Evolutionary conservation across 1,140 invertebrate species (phyloP), one percentile per base, ranked within the genome.

Genomic region (Idris sp.): DNA sequence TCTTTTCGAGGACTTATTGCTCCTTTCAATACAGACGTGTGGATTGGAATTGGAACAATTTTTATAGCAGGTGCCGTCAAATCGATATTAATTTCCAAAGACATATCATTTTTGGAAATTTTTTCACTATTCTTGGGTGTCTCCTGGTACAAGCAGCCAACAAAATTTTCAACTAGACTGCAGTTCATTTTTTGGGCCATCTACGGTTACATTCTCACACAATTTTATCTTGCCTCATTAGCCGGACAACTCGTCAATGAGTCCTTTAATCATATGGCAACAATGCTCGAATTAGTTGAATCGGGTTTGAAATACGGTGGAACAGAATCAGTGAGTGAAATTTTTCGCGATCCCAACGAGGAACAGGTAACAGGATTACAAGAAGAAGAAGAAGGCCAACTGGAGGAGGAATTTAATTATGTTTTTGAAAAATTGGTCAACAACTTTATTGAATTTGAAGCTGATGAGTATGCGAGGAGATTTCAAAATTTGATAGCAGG

Each of bases 141-240:
- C 0, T 13, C 77, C 0, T 68, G 74, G 53, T 19, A 43, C 1
- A 65, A 64, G 4, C 80, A 83, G 22, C 85, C 85, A 0, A 44
- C 8, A 0, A 75, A 28, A 22, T 7, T 65, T 0, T 84, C 84
- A 0, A 51, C 64, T 0, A 68, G 79, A 33, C 61, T 86, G 1
- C 68, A 80, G 1, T 86, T 81, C 11, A 58, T 86, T 9, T 78
- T 83, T 6, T 86, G 83, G 82, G 51, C 74, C 0, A 13, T 86
- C 0, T 86, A 83, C 14, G 81, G 84, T 1, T 81, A 80, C 18
- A 75, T 86, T n/a, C 35, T 86, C 0, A 67, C 76, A 9, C 83
- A 86, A 28, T 73, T 79, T 22, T 86, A 86, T 44, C 51, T 86
- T 1, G 83, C 82, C 6, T 80, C 84, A 0, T 44, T 86, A 16